Percentiles rank a stretch among this genome's conserved stretches.
Conservation (phyloP, 2,113 vertebrate genomes). For the Ictalurus punctatus region DNA sequence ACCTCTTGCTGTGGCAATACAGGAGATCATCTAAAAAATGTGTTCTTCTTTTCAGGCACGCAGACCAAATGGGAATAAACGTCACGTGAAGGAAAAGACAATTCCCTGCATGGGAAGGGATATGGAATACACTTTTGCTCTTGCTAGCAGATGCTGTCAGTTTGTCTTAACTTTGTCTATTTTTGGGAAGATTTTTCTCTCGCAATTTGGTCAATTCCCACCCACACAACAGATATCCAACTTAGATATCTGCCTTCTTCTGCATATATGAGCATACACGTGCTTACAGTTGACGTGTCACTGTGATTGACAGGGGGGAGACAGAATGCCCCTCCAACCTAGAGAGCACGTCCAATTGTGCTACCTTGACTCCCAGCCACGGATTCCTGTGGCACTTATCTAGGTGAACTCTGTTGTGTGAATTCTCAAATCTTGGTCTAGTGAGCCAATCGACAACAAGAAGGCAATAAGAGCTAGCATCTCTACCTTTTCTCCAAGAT, state of each 20-base stretch:
- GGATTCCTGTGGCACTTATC: neutral
- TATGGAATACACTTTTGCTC: too few species aligned
- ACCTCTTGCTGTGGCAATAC: neutral
- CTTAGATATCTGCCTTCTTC: too few species aligned
- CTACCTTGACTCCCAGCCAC: neutral
- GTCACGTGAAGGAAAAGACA: too few species aligned
- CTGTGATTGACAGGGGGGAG: neutral
- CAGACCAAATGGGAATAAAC: neutral
- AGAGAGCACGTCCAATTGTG: neutral
- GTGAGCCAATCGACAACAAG: neutral
- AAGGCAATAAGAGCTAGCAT: neutral
- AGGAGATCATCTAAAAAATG: neutral
- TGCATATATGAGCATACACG: too few species aligned
- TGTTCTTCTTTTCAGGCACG: neutral
- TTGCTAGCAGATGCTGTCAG: too few species aligned
- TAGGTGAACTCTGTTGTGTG: neutral
- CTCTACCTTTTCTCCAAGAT: neutral
- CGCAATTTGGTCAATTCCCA: too few species aligned
- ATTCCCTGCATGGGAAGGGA: too few species aligned
- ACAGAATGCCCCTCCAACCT: neutral
- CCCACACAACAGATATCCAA: too few species aligned
- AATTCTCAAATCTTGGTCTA: too few species aligned
- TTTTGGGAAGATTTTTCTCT: too few species aligned
- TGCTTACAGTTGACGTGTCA: too few species aligned
- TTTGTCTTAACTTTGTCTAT: too few species aligned